Evolutionary conservation across 53 echinoderm and acorn worm species (phyloP).

Genomic region (Crossaster papposus): DNA sequence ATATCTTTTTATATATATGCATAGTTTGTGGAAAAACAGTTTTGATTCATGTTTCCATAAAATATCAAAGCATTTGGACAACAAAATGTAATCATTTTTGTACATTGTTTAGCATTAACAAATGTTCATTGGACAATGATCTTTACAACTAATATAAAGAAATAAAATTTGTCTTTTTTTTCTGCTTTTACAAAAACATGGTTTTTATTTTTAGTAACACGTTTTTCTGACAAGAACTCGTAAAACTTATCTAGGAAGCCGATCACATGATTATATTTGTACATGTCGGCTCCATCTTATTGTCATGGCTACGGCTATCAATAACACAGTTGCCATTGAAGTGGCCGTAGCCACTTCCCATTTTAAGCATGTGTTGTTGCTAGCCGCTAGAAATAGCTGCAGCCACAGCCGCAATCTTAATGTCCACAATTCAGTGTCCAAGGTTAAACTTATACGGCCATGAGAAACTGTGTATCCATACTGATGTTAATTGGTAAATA

Average conservation of each 20-base stretch:
- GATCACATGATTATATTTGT: too few species aligned
- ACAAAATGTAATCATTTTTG: neutral
- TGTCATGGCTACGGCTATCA: too few species aligned
- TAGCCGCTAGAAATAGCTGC: too few species aligned
- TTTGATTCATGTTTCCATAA: neutral
- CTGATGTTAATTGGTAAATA: conserved; percentile 28
- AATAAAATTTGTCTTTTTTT: neutral
- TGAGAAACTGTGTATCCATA: neutral
- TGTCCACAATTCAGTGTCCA: neutral
- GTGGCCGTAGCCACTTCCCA: too few species aligned
- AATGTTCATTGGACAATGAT: neutral
- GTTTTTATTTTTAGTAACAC: too few species aligned
- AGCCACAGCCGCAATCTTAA: neutral
- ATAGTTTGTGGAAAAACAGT: conserved; percentile 1
- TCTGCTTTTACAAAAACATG: neutral
- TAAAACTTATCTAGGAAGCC: too few species aligned
- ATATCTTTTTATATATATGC: conserved; percentile 16
- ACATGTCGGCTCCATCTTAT: too few species aligned
- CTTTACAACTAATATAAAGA: neutral
- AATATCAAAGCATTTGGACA: neutral
- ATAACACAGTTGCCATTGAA: too few species aligned
- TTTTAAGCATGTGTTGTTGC: too few species aligned
- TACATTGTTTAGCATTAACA: neutral
- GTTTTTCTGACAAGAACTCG: too few species aligned
- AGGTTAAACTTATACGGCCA: neutral